Evolutionary conservation across 2,113 vertebrate species (phyloP).

Genomic region (Dromaius novaehollandiae): DNA sequence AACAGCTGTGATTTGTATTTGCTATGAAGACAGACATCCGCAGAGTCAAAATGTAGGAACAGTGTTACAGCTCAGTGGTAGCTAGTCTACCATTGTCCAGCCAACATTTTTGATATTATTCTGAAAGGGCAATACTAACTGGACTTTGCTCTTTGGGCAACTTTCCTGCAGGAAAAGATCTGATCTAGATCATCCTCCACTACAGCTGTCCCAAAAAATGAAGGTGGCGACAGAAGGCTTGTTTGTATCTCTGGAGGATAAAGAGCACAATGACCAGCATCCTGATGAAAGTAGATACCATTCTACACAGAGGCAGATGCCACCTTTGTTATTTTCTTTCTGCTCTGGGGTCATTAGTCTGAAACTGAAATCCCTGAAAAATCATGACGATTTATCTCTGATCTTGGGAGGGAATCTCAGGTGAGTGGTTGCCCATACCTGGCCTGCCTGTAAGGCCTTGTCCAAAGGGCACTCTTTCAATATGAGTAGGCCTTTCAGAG

Average conservation of each 20-base stretch:
- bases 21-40: not conserved
- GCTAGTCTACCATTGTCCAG: not conserved
- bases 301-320: not conserved
- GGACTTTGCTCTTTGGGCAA: not conserved
- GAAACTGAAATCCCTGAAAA: not conserved
- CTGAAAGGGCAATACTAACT: not conserved
- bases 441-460: not conserved
- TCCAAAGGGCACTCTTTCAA: not conserved
- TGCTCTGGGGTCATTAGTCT: not conserved
- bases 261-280: rapidly evolving
- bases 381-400: rapidly evolving
- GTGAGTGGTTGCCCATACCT: not conserved
- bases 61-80: too few species aligned
- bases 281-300: not conserved
- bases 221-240: not conserved
- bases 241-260: too few species aligned
- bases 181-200: not conserved
- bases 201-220: not conserved
- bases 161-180: not conserved
- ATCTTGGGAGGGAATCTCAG: not conserved
- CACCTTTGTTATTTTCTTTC: not conserved
- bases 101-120: not conserved
- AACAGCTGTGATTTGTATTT: not conserved
- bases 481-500: not conserved
- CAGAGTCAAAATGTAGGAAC: not conserved